Percentiles rank a stretch among this genome's conserved stretches.
phyloP scores from a whole-genome alignment of 2,797 vertebrate genomes.

The Coregonus ussuriensis region DNA sequence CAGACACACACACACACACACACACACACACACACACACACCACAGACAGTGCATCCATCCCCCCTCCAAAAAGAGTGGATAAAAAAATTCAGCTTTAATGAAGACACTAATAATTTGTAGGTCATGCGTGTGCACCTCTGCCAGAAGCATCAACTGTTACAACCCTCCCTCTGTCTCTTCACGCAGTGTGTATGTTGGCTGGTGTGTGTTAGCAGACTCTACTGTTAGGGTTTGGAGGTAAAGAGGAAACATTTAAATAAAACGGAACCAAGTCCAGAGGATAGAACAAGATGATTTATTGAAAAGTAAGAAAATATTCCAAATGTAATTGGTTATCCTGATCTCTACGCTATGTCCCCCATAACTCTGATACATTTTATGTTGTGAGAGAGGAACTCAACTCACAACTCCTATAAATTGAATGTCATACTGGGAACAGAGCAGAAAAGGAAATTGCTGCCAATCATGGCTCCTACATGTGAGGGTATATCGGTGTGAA shows the following conservation, averaged over 20 bases:
- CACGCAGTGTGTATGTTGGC: not conserved
- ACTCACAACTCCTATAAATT: not conserved
- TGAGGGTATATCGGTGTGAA: constrained; percentile 28
- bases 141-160: constrained; percentile 20
- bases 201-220: not conserved
- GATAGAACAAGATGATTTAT: not conserved
- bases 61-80: not conserved
- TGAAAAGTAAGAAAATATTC: not conserved
- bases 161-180: too few species aligned
- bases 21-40: constrained; percentile 33
- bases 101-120: constrained; percentile 78
- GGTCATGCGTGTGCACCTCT: constrained; percentile 58
- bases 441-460: not conserved
- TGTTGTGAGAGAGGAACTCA: not conserved
- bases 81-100: constrained; percentile 20
- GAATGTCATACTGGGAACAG: not conserved
- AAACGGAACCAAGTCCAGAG: not conserved
- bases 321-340: not conserved
- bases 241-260: not conserved
- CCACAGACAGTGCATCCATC: not conserved
- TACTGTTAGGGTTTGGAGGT: not conserved
- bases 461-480: constrained; percentile 15
- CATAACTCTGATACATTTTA: not conserved
- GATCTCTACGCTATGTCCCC: not conserved
- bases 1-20: constrained; percentile 38